Conservation (phyloP, 2,797 vertebrate genomes). For the Bucorvus abyssinicus region DNA sequence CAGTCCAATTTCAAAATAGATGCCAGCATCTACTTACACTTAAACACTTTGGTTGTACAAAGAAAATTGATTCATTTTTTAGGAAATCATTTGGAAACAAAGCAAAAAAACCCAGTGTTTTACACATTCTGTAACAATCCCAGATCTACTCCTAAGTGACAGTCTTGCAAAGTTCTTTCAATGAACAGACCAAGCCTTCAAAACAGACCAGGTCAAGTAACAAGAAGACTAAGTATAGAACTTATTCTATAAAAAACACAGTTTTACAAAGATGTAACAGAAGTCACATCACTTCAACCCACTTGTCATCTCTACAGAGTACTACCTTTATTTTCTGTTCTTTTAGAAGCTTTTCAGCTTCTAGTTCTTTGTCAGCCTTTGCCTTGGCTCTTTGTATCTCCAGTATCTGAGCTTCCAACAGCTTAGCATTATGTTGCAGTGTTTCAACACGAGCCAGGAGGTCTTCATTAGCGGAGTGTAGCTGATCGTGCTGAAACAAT, state of each 20-base stretch:
- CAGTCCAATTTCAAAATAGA: not conserved
- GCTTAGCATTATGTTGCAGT: slow-evolving; percentile 79
- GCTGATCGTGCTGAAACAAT: slow-evolving; percentile 81
- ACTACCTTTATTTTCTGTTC: slow-evolving; percentile 93
- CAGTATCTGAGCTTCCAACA: slow-evolving; percentile 86
- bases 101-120: not conserved
- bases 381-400: slow-evolving; percentile 83
- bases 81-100: not conserved
- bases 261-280: not conserved
- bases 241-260: not conserved
- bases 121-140: not conserved
- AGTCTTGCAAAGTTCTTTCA: not conserved
- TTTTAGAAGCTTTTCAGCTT: slow-evolving; percentile 86
- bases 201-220: not conserved
- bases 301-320: not conserved
- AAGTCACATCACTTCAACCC: not conserved
- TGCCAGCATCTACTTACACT: not conserved
- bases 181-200: not conserved
- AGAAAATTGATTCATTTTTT: not conserved
- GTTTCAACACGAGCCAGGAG: slow-evolving; percentile 82
- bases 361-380: slow-evolving; percentile 84
- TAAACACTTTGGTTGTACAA: not conserved
- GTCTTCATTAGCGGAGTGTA: slow-evolving; percentile 86
- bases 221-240: not conserved
- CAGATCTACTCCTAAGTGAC: not conserved